Conservation (phyloP, 2,888 invertebrate genomes). For the Cistogaster globosa region DNA sequence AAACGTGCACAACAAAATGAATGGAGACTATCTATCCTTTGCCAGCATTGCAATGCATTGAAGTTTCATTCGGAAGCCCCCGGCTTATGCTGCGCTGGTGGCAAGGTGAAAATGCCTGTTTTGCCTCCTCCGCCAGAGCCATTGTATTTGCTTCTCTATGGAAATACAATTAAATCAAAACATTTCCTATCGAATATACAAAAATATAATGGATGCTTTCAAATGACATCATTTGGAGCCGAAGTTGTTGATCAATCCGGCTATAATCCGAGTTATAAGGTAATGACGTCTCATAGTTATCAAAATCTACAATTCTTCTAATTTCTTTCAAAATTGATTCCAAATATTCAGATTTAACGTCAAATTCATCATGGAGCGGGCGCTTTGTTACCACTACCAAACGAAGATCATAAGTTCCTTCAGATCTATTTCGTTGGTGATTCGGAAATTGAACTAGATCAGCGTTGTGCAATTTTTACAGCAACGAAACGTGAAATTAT, state of each 20-base stretch:
- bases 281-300: constrained; percentile 22
- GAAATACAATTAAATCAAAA: constrained; percentile 45
- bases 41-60: constrained; percentile 60
- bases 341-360: constrained; percentile 60
- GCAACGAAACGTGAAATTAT: constrained; percentile 23
- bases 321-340: constrained; percentile 31
- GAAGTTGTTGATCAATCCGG: constrained; percentile 28
- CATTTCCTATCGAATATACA: constrained; percentile 37
- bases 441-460: constrained; percentile 38
- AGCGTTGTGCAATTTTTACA: constrained; percentile 18
- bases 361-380: constrained; percentile 64
- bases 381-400: constrained; percentile 54
- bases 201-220: constrained; percentile 44
- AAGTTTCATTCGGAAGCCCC: constrained; percentile 33
- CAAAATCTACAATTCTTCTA: constrained; percentile 22
- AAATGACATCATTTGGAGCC: constrained; percentile 33
- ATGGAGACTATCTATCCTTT: constrained; percentile 56
- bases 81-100: constrained; percentile 40
- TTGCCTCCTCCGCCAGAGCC: constrained; percentile 48
- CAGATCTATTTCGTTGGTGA: neutral
- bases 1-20: constrained; percentile 56
- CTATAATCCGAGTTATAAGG: constrained; percentile 33
- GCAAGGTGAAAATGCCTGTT: constrained; percentile 52
- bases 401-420: constrained; percentile 28
- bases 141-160: constrained; percentile 44